phyloP scores from a whole-genome alignment of 64 coral and sea anemone species.

The Montipora sp. region DNA sequence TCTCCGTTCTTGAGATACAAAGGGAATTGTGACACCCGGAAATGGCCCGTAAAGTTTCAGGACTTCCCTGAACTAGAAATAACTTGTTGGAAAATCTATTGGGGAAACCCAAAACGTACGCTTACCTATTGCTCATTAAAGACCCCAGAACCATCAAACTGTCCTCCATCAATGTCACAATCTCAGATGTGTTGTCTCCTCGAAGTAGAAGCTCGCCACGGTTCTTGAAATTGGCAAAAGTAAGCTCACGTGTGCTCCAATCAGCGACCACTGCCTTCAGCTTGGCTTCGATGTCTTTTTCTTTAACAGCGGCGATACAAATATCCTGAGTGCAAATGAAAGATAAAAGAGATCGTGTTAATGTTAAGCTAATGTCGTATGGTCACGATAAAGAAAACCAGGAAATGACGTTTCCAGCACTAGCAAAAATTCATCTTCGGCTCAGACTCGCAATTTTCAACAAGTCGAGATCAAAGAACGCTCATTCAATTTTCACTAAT shows the following conservation, averaged over 20 bases:
- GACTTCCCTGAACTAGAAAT: too few species aligned
- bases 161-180: slow-evolving; percentile 95
- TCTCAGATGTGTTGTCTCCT: slow-evolving; percentile 95
- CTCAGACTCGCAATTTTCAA: too few species aligned
- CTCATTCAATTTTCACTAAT: too few species aligned
- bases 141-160: slow-evolving; percentile 97
- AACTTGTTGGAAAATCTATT: too few species aligned
- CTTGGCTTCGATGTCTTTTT: slow-evolving; percentile 99
- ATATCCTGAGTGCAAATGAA: slow-evolving; percentile 62
- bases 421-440: too few species aligned
- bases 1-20: too few species aligned
- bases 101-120: too few species aligned
- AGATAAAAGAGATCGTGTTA: neutral
- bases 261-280: slow-evolving; percentile 94
- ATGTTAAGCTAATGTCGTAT: neutral
- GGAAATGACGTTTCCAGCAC: too few species aligned
- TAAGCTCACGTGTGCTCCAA: slow-evolving; percentile 93
- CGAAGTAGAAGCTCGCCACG: slow-evolving; percentile 90
- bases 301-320: slow-evolving; percentile 95
- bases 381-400: too few species aligned
- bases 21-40: too few species aligned
- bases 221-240: slow-evolving; percentile 99
- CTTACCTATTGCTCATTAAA: slow-evolving; percentile 95
- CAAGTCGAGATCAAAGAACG: too few species aligned
- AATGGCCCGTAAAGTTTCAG: too few species aligned